These are phyloP conservation scores for Periplaneta americana DNA, from an alignment of 1,140 invertebrate species.

Conservation along the genomic window DNA sequence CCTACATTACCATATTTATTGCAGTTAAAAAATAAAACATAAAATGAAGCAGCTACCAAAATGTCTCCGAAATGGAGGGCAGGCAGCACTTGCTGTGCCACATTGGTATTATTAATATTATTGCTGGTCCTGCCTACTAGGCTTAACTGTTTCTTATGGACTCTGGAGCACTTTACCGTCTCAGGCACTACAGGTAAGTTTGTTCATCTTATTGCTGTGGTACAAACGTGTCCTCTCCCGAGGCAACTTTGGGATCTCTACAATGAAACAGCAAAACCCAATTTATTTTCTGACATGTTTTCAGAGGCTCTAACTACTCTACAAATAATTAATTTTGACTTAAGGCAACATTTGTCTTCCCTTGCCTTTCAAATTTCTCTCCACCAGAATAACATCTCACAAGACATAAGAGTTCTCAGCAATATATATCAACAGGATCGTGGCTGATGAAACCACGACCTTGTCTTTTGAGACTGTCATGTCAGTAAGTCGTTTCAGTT, in stretches of 20 bases:
- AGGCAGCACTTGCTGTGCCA: not conserved
- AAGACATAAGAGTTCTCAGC: not conserved
- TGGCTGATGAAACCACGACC: not conserved
- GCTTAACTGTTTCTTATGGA: not conserved
- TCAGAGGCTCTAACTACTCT: conserved; percentile 12
- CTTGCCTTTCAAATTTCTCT: conserved; percentile 2
- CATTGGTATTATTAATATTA: too few relatives aligned
- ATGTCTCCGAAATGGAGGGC: not conserved
- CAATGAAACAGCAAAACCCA: conserved; percentile 16
- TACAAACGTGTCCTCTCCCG: conserved; percentile 5
- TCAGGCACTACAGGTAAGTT: conserved; percentile 22
- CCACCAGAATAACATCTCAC: not conserved
- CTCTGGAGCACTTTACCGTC: not conserved
- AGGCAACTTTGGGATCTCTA: conserved; percentile 14
- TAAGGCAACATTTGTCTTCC: conserved; percentile 18
- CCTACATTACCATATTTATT: conserved; percentile 8
- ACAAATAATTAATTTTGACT: conserved; percentile 16
- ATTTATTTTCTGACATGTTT: not conserved
- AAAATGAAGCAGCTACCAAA: conserved; percentile 1
- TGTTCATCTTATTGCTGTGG: conserved; percentile 16
- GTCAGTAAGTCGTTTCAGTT: not conserved
- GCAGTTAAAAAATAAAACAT: conserved; percentile 4
- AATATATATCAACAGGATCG: not conserved
- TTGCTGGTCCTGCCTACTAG: too few relatives aligned
- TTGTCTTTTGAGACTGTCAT: not conserved